Percentiles rank a stretch among this genome's conserved stretches.
Evolutionary conservation across 2,888 invertebrate species (phyloP).

Genomic region (Coenonympha glycerion): DNA sequence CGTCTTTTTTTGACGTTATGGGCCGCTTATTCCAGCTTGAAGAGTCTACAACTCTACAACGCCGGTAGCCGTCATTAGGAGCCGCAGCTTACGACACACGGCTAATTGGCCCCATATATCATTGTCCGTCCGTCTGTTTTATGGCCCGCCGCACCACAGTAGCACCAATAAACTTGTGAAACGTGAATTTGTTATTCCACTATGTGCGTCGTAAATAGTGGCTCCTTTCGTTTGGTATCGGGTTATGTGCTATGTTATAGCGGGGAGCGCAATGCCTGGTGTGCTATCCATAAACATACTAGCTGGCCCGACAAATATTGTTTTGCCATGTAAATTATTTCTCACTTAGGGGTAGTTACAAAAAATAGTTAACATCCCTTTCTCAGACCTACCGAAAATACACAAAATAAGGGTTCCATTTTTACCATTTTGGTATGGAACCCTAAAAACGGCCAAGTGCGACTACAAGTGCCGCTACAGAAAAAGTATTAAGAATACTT

Average conservation of each 20-base stretch:
- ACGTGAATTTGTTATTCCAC: slow-evolving; percentile 48
- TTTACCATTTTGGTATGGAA: too few relatives aligned
- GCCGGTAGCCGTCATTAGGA: slow-evolving; percentile 69
- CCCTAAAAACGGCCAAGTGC: too few relatives aligned
- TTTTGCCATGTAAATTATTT: too few relatives aligned
- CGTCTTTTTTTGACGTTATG: not conserved
- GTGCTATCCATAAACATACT: too few relatives aligned
- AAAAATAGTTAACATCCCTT: too few relatives aligned
- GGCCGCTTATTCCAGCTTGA: slow-evolving; percentile 24
- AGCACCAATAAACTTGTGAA: slow-evolving; percentile 65
- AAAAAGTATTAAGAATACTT: too few relatives aligned
- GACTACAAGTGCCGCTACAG: too few relatives aligned
- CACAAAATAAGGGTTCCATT: too few relatives aligned
- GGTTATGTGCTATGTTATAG: slow-evolving; percentile 15
- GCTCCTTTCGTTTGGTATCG: slow-evolving; percentile 19
- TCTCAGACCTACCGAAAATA: too few relatives aligned
- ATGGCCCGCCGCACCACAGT: slow-evolving; percentile 52
- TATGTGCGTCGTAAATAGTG: slow-evolving; percentile 36
- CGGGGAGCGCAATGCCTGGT: not conserved
- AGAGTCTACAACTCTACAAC: slow-evolving; percentile 26
- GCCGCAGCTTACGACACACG: slow-evolving; percentile 57
- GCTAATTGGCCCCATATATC: slow-evolving; percentile 70
- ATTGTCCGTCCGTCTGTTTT: slow-evolving; percentile 50
- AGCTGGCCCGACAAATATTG: too few relatives aligned
- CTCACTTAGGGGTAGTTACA: too few relatives aligned